Evolutionary conservation across 2,113 vertebrate species (phyloP).

Genomic region (Pseudonaja textilis): DNA sequence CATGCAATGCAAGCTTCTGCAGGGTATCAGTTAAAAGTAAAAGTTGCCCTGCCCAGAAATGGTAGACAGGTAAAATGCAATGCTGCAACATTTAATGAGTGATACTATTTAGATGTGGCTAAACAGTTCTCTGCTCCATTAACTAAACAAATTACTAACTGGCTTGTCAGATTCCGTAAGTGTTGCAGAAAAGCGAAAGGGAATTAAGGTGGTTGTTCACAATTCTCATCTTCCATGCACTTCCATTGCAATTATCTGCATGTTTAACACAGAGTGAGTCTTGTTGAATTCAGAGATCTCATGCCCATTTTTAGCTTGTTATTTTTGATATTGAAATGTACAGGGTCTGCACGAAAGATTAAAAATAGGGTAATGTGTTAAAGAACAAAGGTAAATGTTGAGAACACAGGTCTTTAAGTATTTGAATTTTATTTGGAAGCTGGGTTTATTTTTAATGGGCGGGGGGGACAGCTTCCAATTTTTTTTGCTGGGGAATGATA

Average conservation of each 20-base stretch:
- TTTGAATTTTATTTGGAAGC: background rate
- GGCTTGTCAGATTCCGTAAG: background rate
- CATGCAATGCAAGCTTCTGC: background rate
- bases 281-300: background rate
- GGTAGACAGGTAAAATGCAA: background rate
- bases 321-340: background rate
- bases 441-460: background rate
- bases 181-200: background rate
- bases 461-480: background rate
- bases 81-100: rapidly evolving
- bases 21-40: background rate
- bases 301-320: background rate
- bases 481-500: background rate
- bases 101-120: background rate
- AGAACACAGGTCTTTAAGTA: background rate
- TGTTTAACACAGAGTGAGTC: background rate
- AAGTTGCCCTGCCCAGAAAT: background rate
- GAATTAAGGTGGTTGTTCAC: rapidly evolving
- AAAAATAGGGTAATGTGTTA: background rate
- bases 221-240: background rate
- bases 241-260: no score
- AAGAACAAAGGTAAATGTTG: background rate
- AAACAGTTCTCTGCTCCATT: background rate
- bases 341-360: background rate
- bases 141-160: background rate